phyloP scores from a whole-genome alignment of 2,113 vertebrate species.

The Suncus etruscus region DNA sequence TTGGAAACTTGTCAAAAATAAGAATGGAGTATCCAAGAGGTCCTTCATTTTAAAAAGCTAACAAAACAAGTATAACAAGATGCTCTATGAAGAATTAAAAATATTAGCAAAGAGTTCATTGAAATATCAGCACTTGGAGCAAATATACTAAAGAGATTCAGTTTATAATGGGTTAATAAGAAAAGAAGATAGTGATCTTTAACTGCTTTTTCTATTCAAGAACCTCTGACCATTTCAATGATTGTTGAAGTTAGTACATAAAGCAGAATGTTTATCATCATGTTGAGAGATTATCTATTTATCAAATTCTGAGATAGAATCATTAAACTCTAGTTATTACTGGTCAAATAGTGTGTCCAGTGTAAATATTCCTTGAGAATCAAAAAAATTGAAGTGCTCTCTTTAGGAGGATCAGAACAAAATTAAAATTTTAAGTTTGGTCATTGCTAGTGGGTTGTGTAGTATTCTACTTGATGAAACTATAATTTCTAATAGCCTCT shows the following conservation, averaged over 20 bases:
- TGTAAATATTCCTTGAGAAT: slow-evolving; percentile 29
- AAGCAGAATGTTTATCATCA: slow-evolving; percentile 40
- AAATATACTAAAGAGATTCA: background rate
- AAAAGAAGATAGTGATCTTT: slow-evolving; percentile 45
- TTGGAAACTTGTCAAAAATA: no score
- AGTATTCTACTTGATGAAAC: background rate
- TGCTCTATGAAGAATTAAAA: slow-evolving; percentile 7
- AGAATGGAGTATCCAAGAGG: no score
- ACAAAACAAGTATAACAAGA: background rate
- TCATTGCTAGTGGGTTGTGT: background rate
- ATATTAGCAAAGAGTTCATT: slow-evolving; percentile 41
- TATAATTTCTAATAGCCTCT: background rate
- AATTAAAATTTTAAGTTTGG: background rate
- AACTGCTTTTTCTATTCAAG: slow-evolving; percentile 27
- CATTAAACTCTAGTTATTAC: slow-evolving; percentile 37
- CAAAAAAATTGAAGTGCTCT: background rate
- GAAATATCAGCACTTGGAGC: background rate
- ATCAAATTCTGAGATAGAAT: slow-evolving; percentile 57
- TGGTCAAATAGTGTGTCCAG: slow-evolving; percentile 25
- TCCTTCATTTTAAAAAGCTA: background rate
- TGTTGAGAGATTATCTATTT: slow-evolving; percentile 45
- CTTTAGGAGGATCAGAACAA: background rate
- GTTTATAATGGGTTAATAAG: slow-evolving; percentile 4
- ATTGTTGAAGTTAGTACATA: slow-evolving; percentile 37
- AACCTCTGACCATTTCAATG: slow-evolving; percentile 28